Evolutionary conservation across 1,140 invertebrate species (phyloP).

Genomic region (Laupala kohalensis): DNA sequence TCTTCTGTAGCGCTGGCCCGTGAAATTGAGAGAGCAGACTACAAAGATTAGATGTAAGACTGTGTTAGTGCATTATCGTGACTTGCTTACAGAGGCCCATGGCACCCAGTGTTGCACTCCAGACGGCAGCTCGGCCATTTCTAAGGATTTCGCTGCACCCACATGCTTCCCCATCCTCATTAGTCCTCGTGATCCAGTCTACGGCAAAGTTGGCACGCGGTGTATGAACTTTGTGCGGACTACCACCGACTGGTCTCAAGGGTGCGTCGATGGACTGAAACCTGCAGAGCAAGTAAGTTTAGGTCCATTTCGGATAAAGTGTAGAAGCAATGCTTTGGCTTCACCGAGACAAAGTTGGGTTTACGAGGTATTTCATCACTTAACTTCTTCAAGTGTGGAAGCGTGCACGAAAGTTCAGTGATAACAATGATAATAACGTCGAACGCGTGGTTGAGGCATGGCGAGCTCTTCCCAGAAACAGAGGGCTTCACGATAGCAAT

Average conservation of each 20-base stretch:
- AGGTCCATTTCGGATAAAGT: neutral
- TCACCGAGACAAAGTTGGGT: neutral
- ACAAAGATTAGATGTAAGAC: no score
- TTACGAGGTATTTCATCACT: neutral
- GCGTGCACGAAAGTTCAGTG: neutral
- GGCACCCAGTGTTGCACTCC: slow-evolving; percentile 51
- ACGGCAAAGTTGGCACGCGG: slow-evolving; percentile 45
- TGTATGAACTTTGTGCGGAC: slow-evolving; percentile 81
- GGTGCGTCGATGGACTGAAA: slow-evolving; percentile 42
- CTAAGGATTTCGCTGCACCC: slow-evolving; percentile 23
- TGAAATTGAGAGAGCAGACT: no score
- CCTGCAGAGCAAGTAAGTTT: slow-evolving; percentile 55
- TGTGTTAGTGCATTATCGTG: no score
- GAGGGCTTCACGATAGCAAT: no score
- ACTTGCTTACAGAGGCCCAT: slow-evolving; percentile 39
- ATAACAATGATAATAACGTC: neutral
- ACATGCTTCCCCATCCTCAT: slow-evolving; percentile 77
- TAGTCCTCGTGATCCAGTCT: slow-evolving; percentile 69
- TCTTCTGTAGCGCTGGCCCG: no score
- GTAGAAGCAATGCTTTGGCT: neutral
- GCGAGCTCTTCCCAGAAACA: no score
- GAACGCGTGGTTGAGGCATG: no score
- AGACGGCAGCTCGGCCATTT: slow-evolving; percentile 41
- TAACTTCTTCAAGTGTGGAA: neutral
- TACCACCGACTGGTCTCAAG: slow-evolving; percentile 50